Evolutionary conservation across 37 sponge, comb jelly and placozoan species (phyloP).

Genomic region (Petrosia ficiformis): DNA sequence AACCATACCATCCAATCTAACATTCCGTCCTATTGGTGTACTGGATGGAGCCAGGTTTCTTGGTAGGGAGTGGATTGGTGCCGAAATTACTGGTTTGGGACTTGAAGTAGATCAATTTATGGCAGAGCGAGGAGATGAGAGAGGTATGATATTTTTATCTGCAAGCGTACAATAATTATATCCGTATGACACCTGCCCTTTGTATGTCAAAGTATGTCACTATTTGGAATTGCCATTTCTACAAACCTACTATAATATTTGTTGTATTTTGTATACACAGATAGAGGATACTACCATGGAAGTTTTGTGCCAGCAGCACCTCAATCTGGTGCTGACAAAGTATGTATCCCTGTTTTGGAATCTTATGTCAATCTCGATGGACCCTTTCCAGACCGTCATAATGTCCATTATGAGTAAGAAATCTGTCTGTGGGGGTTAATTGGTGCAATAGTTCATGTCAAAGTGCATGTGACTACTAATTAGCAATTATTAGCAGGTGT

Average conservation of each 20-base stretch:
- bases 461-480: too few species aligned
- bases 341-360: not conserved
- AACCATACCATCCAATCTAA: too few species aligned
- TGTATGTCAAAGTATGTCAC: too few species aligned
- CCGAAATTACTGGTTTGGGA: not conserved
- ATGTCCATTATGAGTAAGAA: not conserved
- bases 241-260: not conserved
- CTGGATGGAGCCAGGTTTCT: not conserved
- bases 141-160: too few species aligned
- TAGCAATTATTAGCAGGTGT: too few species aligned
- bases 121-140: conserved; percentile 2
- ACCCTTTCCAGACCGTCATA: not conserved
- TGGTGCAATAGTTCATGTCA: too few species aligned
- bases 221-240: not conserved
- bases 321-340: too few species aligned
- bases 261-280: not conserved
- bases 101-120: conserved; percentile 11
- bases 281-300: not conserved
- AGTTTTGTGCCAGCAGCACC: not conserved
- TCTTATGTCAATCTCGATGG: not conserved
- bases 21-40: not conserved
- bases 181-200: too few species aligned
- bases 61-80: not conserved
- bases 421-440: too few species aligned
- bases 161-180: too few species aligned